These are phyloP conservation scores for Choreutis nemorana DNA, from an alignment of 2,888 invertebrate genomes.

Conservation along the genomic window DNA sequence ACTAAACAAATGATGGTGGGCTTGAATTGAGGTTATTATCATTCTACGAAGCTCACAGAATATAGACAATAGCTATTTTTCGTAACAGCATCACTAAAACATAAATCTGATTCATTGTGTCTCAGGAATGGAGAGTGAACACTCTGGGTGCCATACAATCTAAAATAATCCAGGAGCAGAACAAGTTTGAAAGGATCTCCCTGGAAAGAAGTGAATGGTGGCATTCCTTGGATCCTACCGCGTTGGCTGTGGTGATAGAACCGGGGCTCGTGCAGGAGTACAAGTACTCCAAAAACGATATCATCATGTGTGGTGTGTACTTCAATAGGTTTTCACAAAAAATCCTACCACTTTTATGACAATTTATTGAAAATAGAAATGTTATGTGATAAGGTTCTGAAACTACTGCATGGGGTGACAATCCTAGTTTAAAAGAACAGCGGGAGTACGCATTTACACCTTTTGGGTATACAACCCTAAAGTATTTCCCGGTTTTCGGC, in stretches of 20 bases:
- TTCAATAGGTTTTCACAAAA: background rate
- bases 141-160: slow-evolving; percentile 32
- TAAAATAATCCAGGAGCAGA: slow-evolving; percentile 34
- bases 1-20: background rate
- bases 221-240: slow-evolving; percentile 40
- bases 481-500: no score
- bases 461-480: no score
- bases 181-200: slow-evolving; percentile 32
- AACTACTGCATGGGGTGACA: no score
- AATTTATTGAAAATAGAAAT: no score
- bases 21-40: no score
- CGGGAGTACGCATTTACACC: no score
- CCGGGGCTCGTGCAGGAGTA: slow-evolving; percentile 36
- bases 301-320: slow-evolving; percentile 35
- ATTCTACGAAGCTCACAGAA: no score
- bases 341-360: no score
- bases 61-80: background rate
- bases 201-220: slow-evolving; percentile 21
- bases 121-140: slow-evolving; percentile 36
- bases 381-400: no score
- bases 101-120: slow-evolving; percentile 3
- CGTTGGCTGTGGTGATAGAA: slow-evolving; percentile 25
- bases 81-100: background rate
- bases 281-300: slow-evolving; percentile 37
- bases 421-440: no score